Evolutionary conservation across 2,113 vertebrate species (phyloP), one percentile per base, ranked within the genome.

Genomic region (Ranitomeya imitator): DNA sequence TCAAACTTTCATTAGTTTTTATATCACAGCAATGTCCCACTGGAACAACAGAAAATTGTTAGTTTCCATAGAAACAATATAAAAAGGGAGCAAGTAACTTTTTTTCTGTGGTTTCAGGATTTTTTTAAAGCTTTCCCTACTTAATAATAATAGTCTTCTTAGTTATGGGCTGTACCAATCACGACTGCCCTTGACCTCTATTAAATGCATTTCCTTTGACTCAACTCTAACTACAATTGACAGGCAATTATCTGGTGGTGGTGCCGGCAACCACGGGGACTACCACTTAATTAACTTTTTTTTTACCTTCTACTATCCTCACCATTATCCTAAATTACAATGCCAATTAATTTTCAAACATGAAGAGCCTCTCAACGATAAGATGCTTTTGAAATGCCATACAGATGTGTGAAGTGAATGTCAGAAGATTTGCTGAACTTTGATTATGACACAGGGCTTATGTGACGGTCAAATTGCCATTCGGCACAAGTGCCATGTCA

Each of bases 241-340:
- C 87, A 89, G 87, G 87, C 87, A 89, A 89, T 89, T 89, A 89
- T 85, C 73, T 84, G 73, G 73, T 89, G 81, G 87, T 89, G 59
- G 87, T 69, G 82, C 61, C 74, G 37, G 16, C 81, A 89, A 84
- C 87, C 87, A 85, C 69, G 13, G 87, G 82, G 87, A 89, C 73
- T 85, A 85, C 45, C 82, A 88, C 87, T 89, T 83, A 89, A 89
- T 89, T 89, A 89, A 88, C 80, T 85, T 88, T 83, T 80, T 88
- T 89, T 89, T 88, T 89, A 85, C 74, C 73, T 79, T 84, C 60
- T 7, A 54, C 74, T 57, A 69, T 89, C 18, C 73, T 85, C 61
- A 85, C 82, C 87, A 89, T 89, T 89, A 89, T 89, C 82, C 73
- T 85, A 89, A 85, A 89, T 89, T 89, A 89, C 51, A 79, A 85